Evolutionary conservation across 2,113 vertebrate genomes (phyloP).

Genomic region (Oncorhynchus gorbuscha): DNA sequence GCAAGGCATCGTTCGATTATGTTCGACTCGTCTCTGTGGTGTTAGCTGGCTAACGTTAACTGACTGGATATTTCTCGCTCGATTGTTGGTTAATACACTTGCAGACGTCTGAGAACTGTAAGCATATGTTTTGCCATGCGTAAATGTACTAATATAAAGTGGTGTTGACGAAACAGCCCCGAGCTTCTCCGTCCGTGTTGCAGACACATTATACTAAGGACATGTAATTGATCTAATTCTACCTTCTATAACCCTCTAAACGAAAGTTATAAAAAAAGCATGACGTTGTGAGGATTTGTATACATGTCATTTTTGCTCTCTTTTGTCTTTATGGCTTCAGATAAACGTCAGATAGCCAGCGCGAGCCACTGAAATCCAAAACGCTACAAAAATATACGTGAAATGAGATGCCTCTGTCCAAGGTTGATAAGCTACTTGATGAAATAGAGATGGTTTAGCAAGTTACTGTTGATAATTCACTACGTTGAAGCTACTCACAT

Average conservation of each 20-base stretch:
- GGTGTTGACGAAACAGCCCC: constrained; percentile 50
- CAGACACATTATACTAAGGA: constrained; percentile 1
- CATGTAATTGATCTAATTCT: constrained; percentile 6
- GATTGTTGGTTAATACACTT: background rate
- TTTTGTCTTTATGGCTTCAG: too few species aligned
- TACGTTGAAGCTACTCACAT: too few species aligned
- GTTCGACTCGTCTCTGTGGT: background rate
- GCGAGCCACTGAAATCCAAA: too few species aligned
- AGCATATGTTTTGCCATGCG: constrained; percentile 18
- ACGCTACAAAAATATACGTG: too few species aligned
- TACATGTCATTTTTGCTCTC: too few species aligned
- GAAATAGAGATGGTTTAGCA: too few species aligned
- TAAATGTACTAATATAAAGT: constrained; percentile 7
- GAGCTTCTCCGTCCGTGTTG: background rate
- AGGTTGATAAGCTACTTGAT: too few species aligned
- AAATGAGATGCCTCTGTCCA: too few species aligned
- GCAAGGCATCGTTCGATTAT: background rate
- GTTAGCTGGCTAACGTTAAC: constrained; percentile 6
- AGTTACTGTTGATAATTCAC: too few species aligned
- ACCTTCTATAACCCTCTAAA: constrained; percentile 38
- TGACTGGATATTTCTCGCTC: background rate
- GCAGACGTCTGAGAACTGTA: background rate
- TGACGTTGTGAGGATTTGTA: too few species aligned
- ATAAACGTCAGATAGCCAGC: too few species aligned
- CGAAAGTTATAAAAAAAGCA: too few species aligned